Percentiles rank a stretch among this genome's conserved stretches.
These are phyloP conservation scores for Heterotis niloticus DNA, from an alignment of 2,113 vertebrate species.

Conservation along the genomic window DNA sequence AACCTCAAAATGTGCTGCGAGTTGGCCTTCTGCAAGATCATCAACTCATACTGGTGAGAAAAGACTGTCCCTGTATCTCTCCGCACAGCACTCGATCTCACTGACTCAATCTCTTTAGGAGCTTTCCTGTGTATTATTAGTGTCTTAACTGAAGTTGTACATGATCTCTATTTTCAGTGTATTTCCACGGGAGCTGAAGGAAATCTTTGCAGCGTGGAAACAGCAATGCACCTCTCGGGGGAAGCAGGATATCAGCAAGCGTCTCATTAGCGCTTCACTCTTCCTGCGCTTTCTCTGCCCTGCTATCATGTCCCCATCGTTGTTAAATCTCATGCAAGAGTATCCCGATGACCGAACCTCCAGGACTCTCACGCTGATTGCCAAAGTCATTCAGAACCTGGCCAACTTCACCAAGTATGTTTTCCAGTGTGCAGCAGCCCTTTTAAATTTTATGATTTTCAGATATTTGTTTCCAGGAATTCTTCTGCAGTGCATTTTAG, in stretches of 20 bases:
- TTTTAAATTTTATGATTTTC: background rate
- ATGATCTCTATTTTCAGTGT: slow-evolving; percentile 60
- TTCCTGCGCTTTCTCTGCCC: slow-evolving; percentile 96
- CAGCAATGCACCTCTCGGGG: slow-evolving; percentile 82
- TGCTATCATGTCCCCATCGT: slow-evolving; percentile 95
- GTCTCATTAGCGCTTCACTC: slow-evolving; percentile 89
- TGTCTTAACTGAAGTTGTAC: background rate
- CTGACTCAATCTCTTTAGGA: background rate
- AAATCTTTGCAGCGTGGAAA: slow-evolving; percentile 91
- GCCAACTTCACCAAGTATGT: slow-evolving; percentile 94
- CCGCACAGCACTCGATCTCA: background rate
- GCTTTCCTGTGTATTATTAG: background rate
- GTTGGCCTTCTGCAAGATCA: slow-evolving; percentile 96
- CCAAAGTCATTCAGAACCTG: slow-evolving; percentile 97
- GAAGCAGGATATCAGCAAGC: slow-evolving; percentile 86
- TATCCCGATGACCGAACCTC: slow-evolving; percentile 90
- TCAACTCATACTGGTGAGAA: slow-evolving; percentile 93
- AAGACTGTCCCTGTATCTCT: background rate
- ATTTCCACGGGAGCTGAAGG: slow-evolving; percentile 92
- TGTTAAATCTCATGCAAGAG: slow-evolving; percentile 91
- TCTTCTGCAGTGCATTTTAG: too few species aligned
- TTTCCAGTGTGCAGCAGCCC: slow-evolving; percentile 27
- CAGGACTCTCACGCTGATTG: slow-evolving; percentile 88
- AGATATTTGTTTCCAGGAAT: slow-evolving; percentile 3
- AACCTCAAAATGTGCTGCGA: slow-evolving; percentile 99